Percentiles rank a stretch among this genome's conserved stretches.
Evolutionary conservation across 2,797 vertebrate genomes (phyloP).

Genomic region (Coreius guichenoti): DNA sequence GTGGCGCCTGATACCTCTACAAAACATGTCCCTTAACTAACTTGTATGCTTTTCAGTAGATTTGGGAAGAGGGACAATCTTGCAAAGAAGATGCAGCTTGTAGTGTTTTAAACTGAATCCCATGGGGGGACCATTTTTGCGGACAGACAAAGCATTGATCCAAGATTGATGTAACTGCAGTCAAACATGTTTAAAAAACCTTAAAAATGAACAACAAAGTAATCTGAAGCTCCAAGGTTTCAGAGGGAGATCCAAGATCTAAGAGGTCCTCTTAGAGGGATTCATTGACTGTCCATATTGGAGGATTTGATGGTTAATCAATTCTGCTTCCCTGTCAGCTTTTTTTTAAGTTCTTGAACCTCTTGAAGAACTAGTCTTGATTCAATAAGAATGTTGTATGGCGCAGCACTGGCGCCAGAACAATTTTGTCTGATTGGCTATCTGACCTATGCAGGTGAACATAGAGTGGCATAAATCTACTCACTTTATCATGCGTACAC

Average conservation of each 20-base stretch:
- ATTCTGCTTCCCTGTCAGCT: constrained; percentile 74
- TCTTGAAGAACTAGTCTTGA: constrained; percentile 7
- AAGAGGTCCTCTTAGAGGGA: constrained; percentile 75
- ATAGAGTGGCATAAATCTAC: not conserved
- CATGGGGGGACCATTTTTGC: constrained; percentile 78
- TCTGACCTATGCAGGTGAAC: constrained; percentile 8
- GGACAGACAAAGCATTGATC: constrained; percentile 75
- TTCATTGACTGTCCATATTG: constrained; percentile 74
- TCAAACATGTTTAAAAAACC: constrained; percentile 68
- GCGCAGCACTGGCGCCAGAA: not conserved
- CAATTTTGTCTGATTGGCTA: not conserved
- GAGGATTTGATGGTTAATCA: constrained; percentile 81
- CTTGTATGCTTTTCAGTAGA: constrained; percentile 8
- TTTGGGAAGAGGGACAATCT: not conserved
- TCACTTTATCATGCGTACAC: not conserved
- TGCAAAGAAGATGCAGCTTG: not conserved
- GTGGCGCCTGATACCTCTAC: constrained; percentile 26
- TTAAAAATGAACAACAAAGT: constrained; percentile 72
- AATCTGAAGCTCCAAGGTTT: constrained; percentile 73
- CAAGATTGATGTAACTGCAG: constrained; percentile 69
- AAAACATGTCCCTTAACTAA: constrained; percentile 12
- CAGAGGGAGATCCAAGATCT: constrained; percentile 77
- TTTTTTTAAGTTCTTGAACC: constrained; percentile 17
- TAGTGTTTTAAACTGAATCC: constrained; percentile 68
- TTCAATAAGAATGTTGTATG: not conserved